Evolutionary conservation across 2,113 vertebrate genomes (phyloP).

Genomic region (Malurus melanocephalus): DNA sequence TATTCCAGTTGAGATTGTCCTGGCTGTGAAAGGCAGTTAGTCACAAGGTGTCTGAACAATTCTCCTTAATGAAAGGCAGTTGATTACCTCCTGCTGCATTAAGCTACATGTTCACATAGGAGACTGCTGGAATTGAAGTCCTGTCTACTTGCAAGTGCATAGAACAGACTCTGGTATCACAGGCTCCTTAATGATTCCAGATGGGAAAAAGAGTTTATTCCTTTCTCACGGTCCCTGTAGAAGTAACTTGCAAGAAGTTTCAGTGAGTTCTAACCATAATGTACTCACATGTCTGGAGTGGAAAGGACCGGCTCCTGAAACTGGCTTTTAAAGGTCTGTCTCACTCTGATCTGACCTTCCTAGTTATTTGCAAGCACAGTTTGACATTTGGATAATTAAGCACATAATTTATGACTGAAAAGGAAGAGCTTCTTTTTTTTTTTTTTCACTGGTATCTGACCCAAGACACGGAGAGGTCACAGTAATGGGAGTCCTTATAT

Average conservation of each 20-base stretch:
- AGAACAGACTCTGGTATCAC: background rate
- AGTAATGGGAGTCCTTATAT: background rate
- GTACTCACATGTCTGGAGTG: background rate
- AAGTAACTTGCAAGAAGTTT: background rate
- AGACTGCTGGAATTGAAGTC: background rate
- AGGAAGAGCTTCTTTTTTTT: background rate
- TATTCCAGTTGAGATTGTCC: background rate
- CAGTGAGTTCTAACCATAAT: background rate
- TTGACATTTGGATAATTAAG: constrained; percentile 49
- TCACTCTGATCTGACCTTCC: constrained; percentile 26
- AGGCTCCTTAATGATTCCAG: background rate
- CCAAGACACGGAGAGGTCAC: background rate
- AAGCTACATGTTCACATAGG: background rate
- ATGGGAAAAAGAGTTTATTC: background rate
- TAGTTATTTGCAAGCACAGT: background rate
- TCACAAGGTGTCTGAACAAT: background rate
- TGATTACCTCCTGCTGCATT: background rate
- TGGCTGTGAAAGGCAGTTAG: background rate
- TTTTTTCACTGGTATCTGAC: background rate
- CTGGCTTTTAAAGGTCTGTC: constrained; percentile 1
- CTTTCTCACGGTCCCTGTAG: background rate
- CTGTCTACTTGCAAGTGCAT: background rate
- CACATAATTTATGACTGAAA: constrained; percentile 34
- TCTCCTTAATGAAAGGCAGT: background rate
- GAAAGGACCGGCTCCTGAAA: background rate